Evolutionary conservation across 2,888 invertebrate species (phyloP), one percentile per base, ranked within the genome.

Genomic region (Nomada ferruginata): DNA sequence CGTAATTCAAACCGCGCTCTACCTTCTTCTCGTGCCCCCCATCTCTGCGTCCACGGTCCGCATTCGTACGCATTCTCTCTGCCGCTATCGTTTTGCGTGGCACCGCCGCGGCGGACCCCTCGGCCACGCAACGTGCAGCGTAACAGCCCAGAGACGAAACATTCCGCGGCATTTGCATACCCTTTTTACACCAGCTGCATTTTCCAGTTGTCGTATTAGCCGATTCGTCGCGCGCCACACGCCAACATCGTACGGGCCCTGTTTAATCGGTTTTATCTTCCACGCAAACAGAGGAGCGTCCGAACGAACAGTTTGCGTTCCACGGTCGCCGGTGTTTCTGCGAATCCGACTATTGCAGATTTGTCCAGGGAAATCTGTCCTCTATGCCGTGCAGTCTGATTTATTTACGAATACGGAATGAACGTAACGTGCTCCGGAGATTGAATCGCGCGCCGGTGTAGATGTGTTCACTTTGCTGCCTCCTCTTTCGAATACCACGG

Each of bases 1-100:
- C 88, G 83, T 87, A 88, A 89, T 89, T 89, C 87, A 88, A 88
- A 87, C 82, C 74, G 76, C 55, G 26, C 52, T 79, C 64, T 64
- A 47, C 55, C 75, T 65, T 74, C 75, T 82, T 66, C 70, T 63
- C 68, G 20, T 20, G 20, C 26, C 79, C 50, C n/a, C 29, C 63
- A 52, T 79, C 81, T 64, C 69, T 64, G 65, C 63, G 55, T 64
- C n/a, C 50, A 1, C 36, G 52, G 44, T 13, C 63, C 50, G 61
- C 70, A 64, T 55, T 64, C 64, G 60, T 29, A 78, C 79, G 60
- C 79, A 64, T 76, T 78, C 79, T 47, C 64, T 7, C 2, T n/a
- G 26, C 66, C 61, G 50, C 26, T 57, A 76, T 82, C 82, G 64
- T 82, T 82, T 76, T 69, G 82, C 82, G 76, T 72, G 66, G 66